These are phyloP conservation scores for Dysdera silvatica DNA, from an alignment of 1,140 invertebrate species.

Conservation along the genomic window DNA sequence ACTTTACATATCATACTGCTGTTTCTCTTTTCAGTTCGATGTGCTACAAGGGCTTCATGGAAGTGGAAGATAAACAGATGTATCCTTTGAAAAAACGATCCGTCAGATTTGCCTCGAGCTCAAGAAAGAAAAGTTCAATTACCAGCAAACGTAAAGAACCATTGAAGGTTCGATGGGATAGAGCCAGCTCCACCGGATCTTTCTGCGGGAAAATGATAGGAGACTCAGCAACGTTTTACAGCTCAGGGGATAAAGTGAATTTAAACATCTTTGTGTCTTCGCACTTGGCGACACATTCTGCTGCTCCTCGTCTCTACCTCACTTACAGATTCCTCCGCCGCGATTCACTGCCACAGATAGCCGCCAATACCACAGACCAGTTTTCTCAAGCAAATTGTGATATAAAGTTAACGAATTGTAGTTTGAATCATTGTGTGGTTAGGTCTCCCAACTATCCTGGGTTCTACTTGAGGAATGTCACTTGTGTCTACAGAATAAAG, in stretches of 20 bases:
- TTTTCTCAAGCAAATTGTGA: constrained; percentile 16
- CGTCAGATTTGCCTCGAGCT: not conserved
- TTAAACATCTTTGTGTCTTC: constrained; percentile 28
- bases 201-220: constrained; percentile 28
- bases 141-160: not conserved
- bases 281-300: constrained; percentile 24
- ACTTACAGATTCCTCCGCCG: constrained; percentile 26
- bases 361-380: too few relatives aligned
- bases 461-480: constrained; percentile 30
- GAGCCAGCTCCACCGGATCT: constrained; percentile 9
- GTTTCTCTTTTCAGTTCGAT: not conserved
- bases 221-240: constrained; percentile 28
- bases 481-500: constrained; percentile 24
- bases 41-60: constrained; percentile 13
- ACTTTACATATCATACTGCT: too few relatives aligned
- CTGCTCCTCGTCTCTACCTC: constrained; percentile 26
- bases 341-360: too few relatives aligned
- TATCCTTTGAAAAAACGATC: not conserved
- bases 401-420: constrained; percentile 14
- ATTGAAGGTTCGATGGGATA: too few relatives aligned
- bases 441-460: constrained; percentile 31
- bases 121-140: constrained; percentile 16
- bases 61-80: constrained; percentile 3
- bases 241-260: constrained; percentile 12
- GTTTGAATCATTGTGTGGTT: constrained; percentile 20